Conservation (phyloP, 2,888 invertebrate species). For the Catocala fraxini region DNA sequence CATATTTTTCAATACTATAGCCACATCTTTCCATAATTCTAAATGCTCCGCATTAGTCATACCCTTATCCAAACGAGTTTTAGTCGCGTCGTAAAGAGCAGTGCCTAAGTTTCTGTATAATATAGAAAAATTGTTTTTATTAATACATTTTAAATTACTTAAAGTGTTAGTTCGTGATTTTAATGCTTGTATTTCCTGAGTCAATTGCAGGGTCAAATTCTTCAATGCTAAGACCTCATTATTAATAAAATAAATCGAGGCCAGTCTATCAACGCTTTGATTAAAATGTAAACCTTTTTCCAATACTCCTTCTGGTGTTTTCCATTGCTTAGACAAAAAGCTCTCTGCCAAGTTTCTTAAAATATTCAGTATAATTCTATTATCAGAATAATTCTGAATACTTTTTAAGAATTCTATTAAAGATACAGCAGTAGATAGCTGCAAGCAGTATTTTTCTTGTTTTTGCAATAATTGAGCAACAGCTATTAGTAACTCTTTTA, state of each 20-base stretch:
- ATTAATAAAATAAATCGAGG: constrained; percentile 89
- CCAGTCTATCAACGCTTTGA: constrained; percentile 88
- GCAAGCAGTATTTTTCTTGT: constrained; percentile 84
- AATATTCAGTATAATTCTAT: constrained; percentile 73
- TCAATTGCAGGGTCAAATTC: constrained; percentile 84
- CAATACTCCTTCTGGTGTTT: constrained; percentile 87
- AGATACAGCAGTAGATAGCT: constrained; percentile 85
- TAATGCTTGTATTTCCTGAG: constrained; percentile 86
- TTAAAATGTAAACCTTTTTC: constrained; percentile 90
- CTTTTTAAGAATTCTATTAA: constrained; percentile 85
- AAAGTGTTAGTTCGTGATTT: constrained; percentile 88
- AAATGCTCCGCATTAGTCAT: constrained; percentile 89
- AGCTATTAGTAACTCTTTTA: constrained; percentile 72
- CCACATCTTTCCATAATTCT: constrained; percentile 89
- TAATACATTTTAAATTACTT: constrained; percentile 89
- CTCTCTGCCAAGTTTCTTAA: constrained; percentile 74
- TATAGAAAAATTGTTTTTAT: constrained; percentile 90
- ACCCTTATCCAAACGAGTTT: constrained; percentile 78
- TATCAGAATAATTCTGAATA: constrained; percentile 78
- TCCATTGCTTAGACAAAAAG: constrained; percentile 91
- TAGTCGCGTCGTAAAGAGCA: constrained; percentile 87
- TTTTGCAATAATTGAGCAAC: constrained; percentile 75
- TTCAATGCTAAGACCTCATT: constrained; percentile 88
- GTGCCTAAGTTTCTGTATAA: constrained; percentile 90
- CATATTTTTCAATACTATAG: constrained; percentile 89